Conservation (phyloP, 2,888 invertebrate species). For the Erynnis tages region DNA sequence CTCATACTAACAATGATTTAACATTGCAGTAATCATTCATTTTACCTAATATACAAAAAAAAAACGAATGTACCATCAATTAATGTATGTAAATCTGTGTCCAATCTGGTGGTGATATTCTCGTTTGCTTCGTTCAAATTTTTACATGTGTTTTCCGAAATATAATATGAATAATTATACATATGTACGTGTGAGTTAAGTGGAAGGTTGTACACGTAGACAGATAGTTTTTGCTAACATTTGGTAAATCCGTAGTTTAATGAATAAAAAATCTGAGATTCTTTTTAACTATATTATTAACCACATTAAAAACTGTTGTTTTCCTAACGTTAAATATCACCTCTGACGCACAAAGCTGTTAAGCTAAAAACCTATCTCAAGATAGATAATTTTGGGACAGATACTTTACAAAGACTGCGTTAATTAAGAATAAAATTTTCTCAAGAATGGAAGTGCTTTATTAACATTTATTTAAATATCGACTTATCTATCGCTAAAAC, state of each 20-base stretch:
- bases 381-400: conserved; percentile 2
- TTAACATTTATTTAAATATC: too few relatives aligned
- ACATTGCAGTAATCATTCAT: too few relatives aligned
- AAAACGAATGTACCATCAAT: too few relatives aligned
- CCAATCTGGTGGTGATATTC: too few relatives aligned
- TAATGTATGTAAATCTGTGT: too few relatives aligned
- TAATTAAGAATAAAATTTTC: too few relatives aligned
- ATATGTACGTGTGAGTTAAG: background rate
- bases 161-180: background rate
- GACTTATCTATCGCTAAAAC: too few relatives aligned
- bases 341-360: background rate
- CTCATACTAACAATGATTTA: too few relatives aligned
- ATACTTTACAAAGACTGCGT: background rate
- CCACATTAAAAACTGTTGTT: background rate
- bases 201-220: background rate
- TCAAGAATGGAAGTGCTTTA: too few relatives aligned
- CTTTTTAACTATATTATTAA: background rate
- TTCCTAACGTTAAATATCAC: background rate
- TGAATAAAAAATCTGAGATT: conserved; percentile 12
- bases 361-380: conserved; percentile 1
- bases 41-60: too few relatives aligned
- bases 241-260: conserved; percentile 18
- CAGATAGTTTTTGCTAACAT: conserved; percentile 5
- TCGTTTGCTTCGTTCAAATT: too few relatives aligned
- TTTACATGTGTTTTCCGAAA: background rate